phyloP scores from a whole-genome alignment of 92 coral and sea anemone genomes.

The Porites divaricata region DNA sequence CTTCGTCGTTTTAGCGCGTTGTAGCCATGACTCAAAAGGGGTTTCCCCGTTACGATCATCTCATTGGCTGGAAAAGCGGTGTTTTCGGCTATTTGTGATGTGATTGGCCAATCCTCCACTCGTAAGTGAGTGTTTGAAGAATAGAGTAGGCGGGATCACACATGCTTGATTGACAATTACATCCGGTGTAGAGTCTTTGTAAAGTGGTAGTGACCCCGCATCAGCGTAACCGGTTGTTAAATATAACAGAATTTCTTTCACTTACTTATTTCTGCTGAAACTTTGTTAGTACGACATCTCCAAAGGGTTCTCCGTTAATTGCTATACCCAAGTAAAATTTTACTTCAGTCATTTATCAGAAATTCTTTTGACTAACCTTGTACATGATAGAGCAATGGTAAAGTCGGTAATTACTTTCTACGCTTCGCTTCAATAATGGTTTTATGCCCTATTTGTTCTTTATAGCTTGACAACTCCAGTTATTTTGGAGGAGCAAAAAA shows the following conservation, averaged over 20 bases:
- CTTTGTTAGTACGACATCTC: background rate
- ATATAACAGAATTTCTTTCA: background rate
- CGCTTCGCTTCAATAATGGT: background rate
- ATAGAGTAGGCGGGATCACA: constrained; percentile 5
- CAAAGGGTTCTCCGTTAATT: too few relatives aligned
- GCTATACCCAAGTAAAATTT: background rate
- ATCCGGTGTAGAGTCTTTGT: constrained; percentile 21
- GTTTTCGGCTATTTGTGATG: background rate
- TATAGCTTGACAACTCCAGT: background rate
- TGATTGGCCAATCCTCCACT: constrained; percentile 18
- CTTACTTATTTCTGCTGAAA: background rate
- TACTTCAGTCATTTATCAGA: background rate
- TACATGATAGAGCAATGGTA: background rate
- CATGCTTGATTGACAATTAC: constrained; percentile 31
- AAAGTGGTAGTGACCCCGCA: constrained; percentile 31
- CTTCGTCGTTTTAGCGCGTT: constrained; percentile 46
- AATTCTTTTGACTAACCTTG: background rate
- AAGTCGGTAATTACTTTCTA: background rate
- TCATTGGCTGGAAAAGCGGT: constrained; percentile 4
- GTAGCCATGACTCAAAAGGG: background rate
- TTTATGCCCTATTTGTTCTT: background rate
- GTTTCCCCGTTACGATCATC: constrained; percentile 27
- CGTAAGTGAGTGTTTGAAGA: background rate
- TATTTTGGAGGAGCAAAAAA: background rate
- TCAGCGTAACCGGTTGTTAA: constrained; percentile 38